A percentile compares a stretch with the other conserved stretches of the same genome.
Conservation (phyloP, 2,113 vertebrate species). For the Ammospiza nelsoni region DNA sequence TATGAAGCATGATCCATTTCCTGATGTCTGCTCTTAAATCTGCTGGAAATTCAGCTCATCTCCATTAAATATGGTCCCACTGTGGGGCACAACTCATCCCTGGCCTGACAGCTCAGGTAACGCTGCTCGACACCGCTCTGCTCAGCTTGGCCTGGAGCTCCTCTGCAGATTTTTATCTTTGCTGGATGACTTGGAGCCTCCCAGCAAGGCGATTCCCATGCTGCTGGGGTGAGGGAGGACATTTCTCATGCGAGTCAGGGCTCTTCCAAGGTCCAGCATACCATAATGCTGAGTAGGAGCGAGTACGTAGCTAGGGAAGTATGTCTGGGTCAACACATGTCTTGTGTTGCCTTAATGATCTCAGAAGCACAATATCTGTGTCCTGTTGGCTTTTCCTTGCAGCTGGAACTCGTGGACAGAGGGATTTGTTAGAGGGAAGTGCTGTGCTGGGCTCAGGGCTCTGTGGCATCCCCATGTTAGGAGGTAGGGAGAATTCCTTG, state of each 20-base stretch:
- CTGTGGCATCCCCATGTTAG: fast-evolving
- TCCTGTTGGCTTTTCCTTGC: conserved; percentile 34
- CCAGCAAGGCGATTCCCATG: conserved; percentile 30
- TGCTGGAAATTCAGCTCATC: conserved; percentile 6
- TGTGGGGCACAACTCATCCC: neutral
- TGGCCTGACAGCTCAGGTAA: neutral
- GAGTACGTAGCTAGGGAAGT: conserved; percentile 65
- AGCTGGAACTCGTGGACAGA: neutral
- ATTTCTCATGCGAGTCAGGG: conserved; percentile 57
- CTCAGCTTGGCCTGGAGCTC: neutral
- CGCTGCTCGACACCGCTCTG: fast-evolving
- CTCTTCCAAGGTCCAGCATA: conserved; percentile 63
- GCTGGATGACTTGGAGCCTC: neutral
- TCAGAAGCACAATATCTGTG: conserved; percentile 52
- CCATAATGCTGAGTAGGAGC: conserved; percentile 62
- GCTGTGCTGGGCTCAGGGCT: neutral
- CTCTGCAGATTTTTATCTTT: neutral
- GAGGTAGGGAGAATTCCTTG: neutral
- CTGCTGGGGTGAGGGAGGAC: conserved; percentile 55
- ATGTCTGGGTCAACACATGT: conserved; percentile 70
- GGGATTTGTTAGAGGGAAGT: neutral
- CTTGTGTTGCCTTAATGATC: conserved; percentile 59
- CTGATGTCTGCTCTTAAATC: conserved; percentile 24
- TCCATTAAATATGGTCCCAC: neutral
- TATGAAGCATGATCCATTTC: conserved; percentile 32